phyloP scores from a whole-genome alignment of 2,113 vertebrate genomes.

The Neogale vison region DNA sequence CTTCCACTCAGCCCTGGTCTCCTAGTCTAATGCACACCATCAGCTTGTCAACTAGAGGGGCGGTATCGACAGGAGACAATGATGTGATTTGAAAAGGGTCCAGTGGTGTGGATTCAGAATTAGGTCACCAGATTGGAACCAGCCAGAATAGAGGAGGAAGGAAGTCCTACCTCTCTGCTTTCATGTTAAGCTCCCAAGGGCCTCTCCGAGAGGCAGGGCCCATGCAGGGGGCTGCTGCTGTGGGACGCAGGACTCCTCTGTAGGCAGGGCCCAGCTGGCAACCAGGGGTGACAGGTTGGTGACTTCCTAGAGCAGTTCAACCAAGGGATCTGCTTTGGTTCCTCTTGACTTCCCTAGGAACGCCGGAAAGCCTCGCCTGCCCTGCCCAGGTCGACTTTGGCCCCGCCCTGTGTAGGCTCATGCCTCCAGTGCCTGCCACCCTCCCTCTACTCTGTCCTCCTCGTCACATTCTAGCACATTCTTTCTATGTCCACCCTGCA shows the following conservation, averaged over 20 bases:
- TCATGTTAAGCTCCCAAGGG: neutral
- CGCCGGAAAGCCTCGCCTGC: rapidly evolving
- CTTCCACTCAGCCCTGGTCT: neutral
- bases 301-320: neutral
- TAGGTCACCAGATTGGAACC: neutral
- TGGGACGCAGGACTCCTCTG: neutral
- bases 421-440: rapidly evolving
- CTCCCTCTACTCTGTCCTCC: neutral
- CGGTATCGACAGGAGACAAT: no score
- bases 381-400: neutral
- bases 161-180: neutral
- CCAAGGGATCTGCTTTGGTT: neutral
- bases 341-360: neutral
- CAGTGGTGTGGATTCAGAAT: neutral
- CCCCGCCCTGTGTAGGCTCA: rapidly evolving
- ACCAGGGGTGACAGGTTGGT: neutral
- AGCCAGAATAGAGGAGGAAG: neutral
- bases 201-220: neutral
- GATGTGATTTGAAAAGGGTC: neutral
- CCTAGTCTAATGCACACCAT: neutral
- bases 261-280: neutral
- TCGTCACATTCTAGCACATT: no score
- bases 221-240: neutral
- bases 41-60: neutral
- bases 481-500: neutral